Conservation (phyloP, 1,140 invertebrate species). For the Drosophila albomicans region DNA sequence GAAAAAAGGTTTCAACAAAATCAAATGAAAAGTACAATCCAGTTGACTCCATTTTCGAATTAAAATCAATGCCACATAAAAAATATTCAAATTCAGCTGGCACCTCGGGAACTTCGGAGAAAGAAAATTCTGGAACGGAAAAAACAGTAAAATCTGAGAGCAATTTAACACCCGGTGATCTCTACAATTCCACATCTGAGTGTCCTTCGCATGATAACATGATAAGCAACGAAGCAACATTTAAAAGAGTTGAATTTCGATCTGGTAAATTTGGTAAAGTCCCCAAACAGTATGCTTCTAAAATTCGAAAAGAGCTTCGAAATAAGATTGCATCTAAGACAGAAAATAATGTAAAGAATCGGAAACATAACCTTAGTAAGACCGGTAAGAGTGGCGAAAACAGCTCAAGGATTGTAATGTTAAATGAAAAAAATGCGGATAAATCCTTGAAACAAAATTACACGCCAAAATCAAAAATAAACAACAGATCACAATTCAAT, state of each 20-base stretch:
- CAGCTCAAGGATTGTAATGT: neutral
- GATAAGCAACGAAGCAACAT: neutral
- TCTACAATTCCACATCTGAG: conserved; percentile 1
- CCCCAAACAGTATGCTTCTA: neutral
- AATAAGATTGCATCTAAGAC: neutral
- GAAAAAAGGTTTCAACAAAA: neutral
- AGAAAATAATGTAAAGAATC: neutral
- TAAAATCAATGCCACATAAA: neutral
- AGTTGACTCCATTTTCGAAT: neutral
- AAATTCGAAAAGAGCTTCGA: neutral
- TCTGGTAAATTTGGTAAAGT: neutral
- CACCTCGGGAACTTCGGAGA: neutral
- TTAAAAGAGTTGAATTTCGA: neutral
- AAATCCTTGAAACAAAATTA: neutral
- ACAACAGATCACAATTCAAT: neutral
- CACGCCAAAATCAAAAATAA: neutral
- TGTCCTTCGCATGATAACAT: neutral
- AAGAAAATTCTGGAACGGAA: neutral
- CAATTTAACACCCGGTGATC: conserved; percentile 1
- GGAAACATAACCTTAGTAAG: too few relatives aligned
- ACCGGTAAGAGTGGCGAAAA: too few relatives aligned
- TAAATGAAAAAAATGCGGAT: neutral
- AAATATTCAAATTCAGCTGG: neutral
- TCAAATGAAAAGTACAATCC: conserved; percentile 4
- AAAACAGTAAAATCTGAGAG: neutral